These are phyloP conservation scores for Stratiomys singularior DNA, from an alignment of 2,888 invertebrate species.

Conservation along the genomic window DNA sequence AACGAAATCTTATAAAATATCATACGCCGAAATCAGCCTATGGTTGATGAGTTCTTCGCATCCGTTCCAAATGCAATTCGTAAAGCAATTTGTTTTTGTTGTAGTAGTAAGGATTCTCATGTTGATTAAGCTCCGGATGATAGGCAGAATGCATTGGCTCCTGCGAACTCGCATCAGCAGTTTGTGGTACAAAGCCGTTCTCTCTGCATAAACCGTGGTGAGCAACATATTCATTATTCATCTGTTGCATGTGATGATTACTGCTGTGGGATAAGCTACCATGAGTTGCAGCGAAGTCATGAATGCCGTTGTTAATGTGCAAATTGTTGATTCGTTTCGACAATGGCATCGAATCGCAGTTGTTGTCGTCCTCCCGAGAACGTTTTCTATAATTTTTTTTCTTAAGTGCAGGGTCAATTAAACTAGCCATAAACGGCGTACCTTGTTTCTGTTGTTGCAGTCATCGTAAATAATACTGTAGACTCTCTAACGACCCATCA, in stretches of 20 bases:
- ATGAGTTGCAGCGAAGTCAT: background rate
- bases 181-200: slow-evolving; percentile 30
- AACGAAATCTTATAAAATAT: slow-evolving; percentile 13
- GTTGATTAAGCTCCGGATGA: slow-evolving; percentile 79
- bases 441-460: slow-evolving; percentile 45
- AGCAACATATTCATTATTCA: background rate
- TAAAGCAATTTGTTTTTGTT: slow-evolving; percentile 86
- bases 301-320: slow-evolving; percentile 74
- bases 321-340: slow-evolving; percentile 92
- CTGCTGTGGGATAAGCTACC: background rate
- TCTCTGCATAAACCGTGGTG: background rate
- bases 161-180: slow-evolving; percentile 31
- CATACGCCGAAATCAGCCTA: background rate
- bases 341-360: slow-evolving; percentile 84
- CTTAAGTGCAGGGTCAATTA: no score
- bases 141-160: slow-evolving; percentile 64
- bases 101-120: slow-evolving; percentile 87
- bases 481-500: background rate
- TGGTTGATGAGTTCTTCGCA: slow-evolving; percentile 69
- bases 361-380: slow-evolving; percentile 78
- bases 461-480: slow-evolving; percentile 8
- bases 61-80: slow-evolving; percentile 83
- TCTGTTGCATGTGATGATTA: background rate
- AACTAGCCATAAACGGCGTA: background rate
- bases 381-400: slow-evolving; percentile 74